These are phyloP conservation scores for Prorops nasuta DNA, from an alignment of 1,140 invertebrate genomes.

Conservation along the genomic window DNA sequence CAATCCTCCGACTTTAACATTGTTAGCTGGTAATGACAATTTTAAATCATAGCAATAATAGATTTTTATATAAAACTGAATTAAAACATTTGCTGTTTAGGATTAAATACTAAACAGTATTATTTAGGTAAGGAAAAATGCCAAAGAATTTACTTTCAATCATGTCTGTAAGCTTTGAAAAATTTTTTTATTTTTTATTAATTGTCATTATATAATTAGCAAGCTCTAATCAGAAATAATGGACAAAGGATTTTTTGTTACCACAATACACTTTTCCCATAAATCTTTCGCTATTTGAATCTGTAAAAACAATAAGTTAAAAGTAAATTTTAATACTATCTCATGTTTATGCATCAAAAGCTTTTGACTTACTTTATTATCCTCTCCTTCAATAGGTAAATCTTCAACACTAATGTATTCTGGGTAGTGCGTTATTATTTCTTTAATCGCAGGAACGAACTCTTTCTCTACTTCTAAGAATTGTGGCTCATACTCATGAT, in stretches of 20 bases:
- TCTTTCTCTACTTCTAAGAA: slow-evolving; percentile 72
- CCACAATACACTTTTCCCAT: slow-evolving; percentile 71
- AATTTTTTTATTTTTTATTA: too few relatives aligned
- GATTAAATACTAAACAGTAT: too few relatives aligned
- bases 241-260: slow-evolving; percentile 61
- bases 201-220: too few relatives aligned
- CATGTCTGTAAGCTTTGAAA: too few relatives aligned
- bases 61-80: too few relatives aligned
- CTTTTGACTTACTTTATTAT: slow-evolving; percentile 60
- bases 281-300: slow-evolving; percentile 63
- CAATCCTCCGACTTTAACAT: too few relatives aligned
- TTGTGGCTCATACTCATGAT: slow-evolving; percentile 77
- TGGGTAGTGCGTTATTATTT: slow-evolving; percentile 74
- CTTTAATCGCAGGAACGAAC: slow-evolving; percentile 67
- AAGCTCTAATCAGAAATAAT: background rate
- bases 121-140: too few relatives aligned
- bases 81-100: too few relatives aligned
- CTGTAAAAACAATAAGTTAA: slow-evolving; percentile 42
- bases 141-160: too few relatives aligned
- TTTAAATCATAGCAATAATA: too few relatives aligned
- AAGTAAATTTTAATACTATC: slow-evolving; percentile 10
- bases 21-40: too few relatives aligned
- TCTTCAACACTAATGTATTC: slow-evolving; percentile 70
- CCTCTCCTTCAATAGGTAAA: slow-evolving; percentile 65
- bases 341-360: slow-evolving; percentile 6